These are phyloP conservation scores for Mya arenaria DNA, from an alignment of 1,140 invertebrate species.

Conservation along the genomic window DNA sequence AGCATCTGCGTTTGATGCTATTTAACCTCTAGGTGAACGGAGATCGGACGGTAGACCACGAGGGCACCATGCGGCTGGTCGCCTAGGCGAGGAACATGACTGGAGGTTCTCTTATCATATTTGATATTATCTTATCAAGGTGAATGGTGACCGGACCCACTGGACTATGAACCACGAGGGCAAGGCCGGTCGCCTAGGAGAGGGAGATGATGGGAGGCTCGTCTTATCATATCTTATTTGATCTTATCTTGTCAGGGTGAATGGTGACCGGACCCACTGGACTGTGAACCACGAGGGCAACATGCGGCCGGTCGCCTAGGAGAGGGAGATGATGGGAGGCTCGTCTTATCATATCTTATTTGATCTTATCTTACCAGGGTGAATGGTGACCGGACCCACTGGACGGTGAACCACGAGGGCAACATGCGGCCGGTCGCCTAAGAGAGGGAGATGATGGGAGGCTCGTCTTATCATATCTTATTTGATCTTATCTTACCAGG, in stretches of 20 bases:
- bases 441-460: constrained; percentile 70
- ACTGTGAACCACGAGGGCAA: constrained; percentile 72
- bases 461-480: no score
- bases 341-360: no score
- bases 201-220: constrained; percentile 62
- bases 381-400: constrained; percentile 69
- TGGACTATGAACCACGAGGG: constrained; percentile 74
- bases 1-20: no score
- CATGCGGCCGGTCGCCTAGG: constrained; percentile 68
- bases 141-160: constrained; percentile 79
- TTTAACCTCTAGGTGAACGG: no score
- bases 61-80: constrained; percentile 74
- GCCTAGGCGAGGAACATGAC: constrained; percentile 63
- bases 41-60: constrained; percentile 66
- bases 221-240: no score
- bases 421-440: constrained; percentile 70
- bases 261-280: constrained; percentile 72
- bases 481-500: no score
- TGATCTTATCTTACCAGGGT: no score
- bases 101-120: no score
- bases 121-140: no score
- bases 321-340: constrained; percentile 69
- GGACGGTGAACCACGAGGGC: constrained; percentile 72
- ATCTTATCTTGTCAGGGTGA: no score
- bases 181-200: constrained; percentile 68